Conservation (phyloP, 2,113 vertebrate species). For the Dromiciops gliroides region DNA sequence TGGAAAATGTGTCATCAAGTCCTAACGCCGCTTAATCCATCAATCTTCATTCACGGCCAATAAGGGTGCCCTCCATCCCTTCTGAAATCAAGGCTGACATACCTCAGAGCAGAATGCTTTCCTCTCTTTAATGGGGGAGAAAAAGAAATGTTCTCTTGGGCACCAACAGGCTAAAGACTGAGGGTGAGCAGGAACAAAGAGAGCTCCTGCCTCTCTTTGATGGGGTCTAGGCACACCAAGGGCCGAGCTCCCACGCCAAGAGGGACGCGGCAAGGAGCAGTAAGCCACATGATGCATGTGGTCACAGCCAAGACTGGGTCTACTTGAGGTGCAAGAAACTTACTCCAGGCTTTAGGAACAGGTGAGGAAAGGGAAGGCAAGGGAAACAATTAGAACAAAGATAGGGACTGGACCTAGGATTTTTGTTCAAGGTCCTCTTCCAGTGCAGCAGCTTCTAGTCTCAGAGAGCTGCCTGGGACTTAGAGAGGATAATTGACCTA, state of each 20-base stretch:
- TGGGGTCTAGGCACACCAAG: fast-evolving
- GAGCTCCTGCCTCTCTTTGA: not conserved
- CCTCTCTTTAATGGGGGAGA: not conserved
- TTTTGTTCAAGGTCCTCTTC: not conserved
- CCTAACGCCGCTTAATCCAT: not conserved
- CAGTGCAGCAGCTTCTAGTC: too few relatives aligned
- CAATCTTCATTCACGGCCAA: not conserved
- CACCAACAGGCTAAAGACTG: not conserved
- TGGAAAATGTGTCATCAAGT: not conserved
- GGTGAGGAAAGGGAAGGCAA: not conserved
- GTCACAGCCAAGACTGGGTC: not conserved
- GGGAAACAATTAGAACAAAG: not conserved
- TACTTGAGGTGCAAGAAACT: not conserved
- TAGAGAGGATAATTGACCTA: not conserved
- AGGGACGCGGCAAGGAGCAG: not conserved
- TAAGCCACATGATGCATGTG: too few relatives aligned
- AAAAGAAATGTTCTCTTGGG: not conserved
- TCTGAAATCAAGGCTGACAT: not conserved
- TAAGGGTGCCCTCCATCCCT: not conserved
- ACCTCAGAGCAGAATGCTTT: not conserved
- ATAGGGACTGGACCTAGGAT: not conserved
- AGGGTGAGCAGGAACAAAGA: not conserved
- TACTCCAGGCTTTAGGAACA: not conserved
- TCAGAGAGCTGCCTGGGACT: not conserved
- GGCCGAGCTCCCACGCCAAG: not conserved